Base-by-base conservation (phyloP, 2,888 invertebrate species). In the Acronicta leporina region DNA sequence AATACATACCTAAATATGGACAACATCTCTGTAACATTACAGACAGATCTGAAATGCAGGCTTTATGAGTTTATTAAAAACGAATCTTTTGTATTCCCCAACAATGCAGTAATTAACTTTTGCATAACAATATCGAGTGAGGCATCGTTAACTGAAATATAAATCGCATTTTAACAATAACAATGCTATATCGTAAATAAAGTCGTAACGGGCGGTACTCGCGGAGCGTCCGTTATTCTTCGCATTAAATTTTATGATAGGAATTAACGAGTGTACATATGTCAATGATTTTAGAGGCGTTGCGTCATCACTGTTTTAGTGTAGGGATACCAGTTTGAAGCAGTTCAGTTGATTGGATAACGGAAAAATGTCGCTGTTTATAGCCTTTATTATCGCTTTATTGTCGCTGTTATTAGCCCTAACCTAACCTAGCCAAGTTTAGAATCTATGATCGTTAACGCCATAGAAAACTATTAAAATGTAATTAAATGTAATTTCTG, bases 251-350 rank as follows among this genome's bases (percentile, higher is more conserved):
- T 77, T 79, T 62, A 80, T 64, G 72, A 67, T 63, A 30, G 51
- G 63, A 74, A 74, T 79, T 79, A 79, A 77, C 63, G 64, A 63
- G 58, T 58, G 7, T 61, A 69, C 78, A 74, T 68, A 63, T 79
- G 75, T 77, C 72, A 74, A 64, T 69, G 68, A 66, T 68, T 73
- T 66, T 70, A 68, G 62, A 48, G 42, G 15, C 16, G 52, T 63
- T 67, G 53, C 55, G 73, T 69, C 73, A 76, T 60, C 64, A 25
- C 49, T 63, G 54, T 44, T 76, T 69, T 66, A 72, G 52, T 53
- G 16, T 27, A 42, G 33, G 52, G 55, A 63, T 25, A 54, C 20
- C 49, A 56, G 50, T 40, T 25, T 33, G 3, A 20, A 20, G 27
- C 8, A 20, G 25, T 40, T 16, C 43, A 5, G 30, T 42, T 6